Base-by-base conservation (phyloP, 2,113 vertebrate species). In the Porphyrio hochstetteri region DNA sequence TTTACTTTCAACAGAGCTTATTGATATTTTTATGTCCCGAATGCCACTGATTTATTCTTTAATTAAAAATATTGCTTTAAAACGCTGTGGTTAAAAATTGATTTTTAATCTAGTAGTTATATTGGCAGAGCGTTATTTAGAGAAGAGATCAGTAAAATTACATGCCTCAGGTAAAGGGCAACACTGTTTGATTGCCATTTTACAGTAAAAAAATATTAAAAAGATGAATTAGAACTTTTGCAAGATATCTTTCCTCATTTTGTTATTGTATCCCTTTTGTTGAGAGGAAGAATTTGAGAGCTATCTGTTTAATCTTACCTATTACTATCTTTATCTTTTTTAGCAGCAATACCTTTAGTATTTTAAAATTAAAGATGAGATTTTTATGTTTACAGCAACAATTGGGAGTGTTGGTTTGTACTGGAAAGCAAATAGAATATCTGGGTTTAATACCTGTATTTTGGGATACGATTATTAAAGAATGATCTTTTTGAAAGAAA, bases 91-190 rank as follows among this genome's bases (percentile, higher is more conserved):
- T 8, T 38, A 63, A 77, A 88, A 93, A 93, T 59, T 76, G 35
- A 72, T 86, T 95, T 84, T 88, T 75, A 93, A 93, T 88, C 28
- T 81, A 46, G 60, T 24, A 83, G 77, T 78, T 93, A 64, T 89
- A 84, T 69, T 67, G 57, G 36, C 33, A 55, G 42, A 82, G 28
- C 59, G 12, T 75, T 92, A 88, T 92, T 85, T 68, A 71, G 44
- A 88, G 31, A 90, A 89, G 56, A 88, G 83, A 70, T 65, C 24
- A 52, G 27, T 86, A 64, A 72, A 94, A 95, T 80, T 64, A 21
- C 38, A 3, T 84, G 44, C 53, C 57, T 92, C 16, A 23, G 14
- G 38, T 77, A 93, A 71, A 84, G n/a, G 7, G 13, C 29, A 25
- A 35, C 7, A 10, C 15, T 60, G 20, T 70, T 48, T 69, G 76